Evolutionary conservation across 2,113 vertebrate genomes (phyloP), one percentile per base, ranked within the genome.

Genomic region (Tyto alba): DNA sequence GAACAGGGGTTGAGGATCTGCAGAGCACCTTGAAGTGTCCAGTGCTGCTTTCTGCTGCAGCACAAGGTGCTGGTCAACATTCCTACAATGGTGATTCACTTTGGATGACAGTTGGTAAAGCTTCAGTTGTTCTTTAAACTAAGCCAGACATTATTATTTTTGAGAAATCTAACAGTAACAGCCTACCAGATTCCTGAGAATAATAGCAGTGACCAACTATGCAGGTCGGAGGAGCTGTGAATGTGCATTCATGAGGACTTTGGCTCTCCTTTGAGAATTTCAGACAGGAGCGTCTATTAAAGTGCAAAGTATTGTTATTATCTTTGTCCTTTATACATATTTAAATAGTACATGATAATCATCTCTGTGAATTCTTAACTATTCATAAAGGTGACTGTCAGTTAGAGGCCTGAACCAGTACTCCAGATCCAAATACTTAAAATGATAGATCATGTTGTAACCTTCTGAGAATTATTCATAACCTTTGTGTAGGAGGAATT

Each of bases 341-440:
- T 97, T 97, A 97, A 97, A 97, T 97, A 97, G 96, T 97, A 97
- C 97, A 97, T 94, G 93, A 95, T 97, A 97, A 97, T 97, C 96
- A 97, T 96, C 97, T 97, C 96, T 97, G 89, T 97, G 96, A 97
- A 97, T 89, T 94, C 97, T 97, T 97, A 96, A 97, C 95, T 97
- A 97, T 97, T 97, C 96, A 97, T 97, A 97, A 97, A 97, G 97
- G 94, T 97, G 93, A 78, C 94, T 97, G 93, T 97, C 97, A 89
- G 95, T 97, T 92, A 95, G 85, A 96, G 81, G 90, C 79, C 91
- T 97, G 96, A 97, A 96, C 95, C 83, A 40, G 87, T 92, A 92
- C 93, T 92, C 71, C 38, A 79, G 87, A 89, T 93, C 92, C 94
- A 95, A 96, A 96, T 91, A 83, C 75, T 93, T 93, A 95, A 92